phyloP scores from a whole-genome alignment of 2,113 vertebrate genomes.

The Reinhardtius hippoglossoides region DNA sequence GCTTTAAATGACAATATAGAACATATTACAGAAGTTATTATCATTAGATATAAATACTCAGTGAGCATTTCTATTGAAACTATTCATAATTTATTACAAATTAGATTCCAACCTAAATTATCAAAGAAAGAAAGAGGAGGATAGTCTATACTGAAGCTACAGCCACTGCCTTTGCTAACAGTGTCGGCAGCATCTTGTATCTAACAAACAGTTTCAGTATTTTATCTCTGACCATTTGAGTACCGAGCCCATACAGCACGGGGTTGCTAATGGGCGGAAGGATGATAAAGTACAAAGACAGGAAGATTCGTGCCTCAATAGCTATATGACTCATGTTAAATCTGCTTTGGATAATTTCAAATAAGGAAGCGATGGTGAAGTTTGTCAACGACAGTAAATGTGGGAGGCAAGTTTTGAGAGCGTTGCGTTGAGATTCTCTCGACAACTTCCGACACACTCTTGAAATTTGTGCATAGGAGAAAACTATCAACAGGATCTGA shows the following conservation, averaged over 20 bases:
- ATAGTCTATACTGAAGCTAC: not conserved
- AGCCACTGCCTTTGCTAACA: not conserved
- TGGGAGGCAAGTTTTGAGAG: constrained; percentile 78
- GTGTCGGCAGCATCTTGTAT: constrained; percentile 21
- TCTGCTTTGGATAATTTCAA: constrained; percentile 59
- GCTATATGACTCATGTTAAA: constrained; percentile 51
- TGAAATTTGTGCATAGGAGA: constrained; percentile 74
- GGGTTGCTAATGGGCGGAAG: constrained; percentile 60
- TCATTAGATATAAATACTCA: too few relatives aligned
- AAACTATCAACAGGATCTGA: constrained; percentile 47
- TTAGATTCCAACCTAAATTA: not conserved
- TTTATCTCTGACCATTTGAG: constrained; percentile 48
- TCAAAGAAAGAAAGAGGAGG: not conserved
- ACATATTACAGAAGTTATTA: not conserved
- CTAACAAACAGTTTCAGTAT: constrained; percentile 59
- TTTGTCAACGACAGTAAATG: constrained; percentile 75
- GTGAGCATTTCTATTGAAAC: too few relatives aligned
- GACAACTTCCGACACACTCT: constrained; percentile 49
- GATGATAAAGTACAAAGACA: constrained; percentile 66
- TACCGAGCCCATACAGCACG: constrained; percentile 68
- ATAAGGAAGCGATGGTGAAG: constrained; percentile 41
- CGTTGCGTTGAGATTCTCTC: constrained; percentile 56
- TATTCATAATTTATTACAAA: not conserved
- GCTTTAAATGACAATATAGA: not conserved
- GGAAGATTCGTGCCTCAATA: constrained; percentile 29